Conservation (phyloP, 2,113 vertebrate genomes). For the Osmerus eperlanus region DNA sequence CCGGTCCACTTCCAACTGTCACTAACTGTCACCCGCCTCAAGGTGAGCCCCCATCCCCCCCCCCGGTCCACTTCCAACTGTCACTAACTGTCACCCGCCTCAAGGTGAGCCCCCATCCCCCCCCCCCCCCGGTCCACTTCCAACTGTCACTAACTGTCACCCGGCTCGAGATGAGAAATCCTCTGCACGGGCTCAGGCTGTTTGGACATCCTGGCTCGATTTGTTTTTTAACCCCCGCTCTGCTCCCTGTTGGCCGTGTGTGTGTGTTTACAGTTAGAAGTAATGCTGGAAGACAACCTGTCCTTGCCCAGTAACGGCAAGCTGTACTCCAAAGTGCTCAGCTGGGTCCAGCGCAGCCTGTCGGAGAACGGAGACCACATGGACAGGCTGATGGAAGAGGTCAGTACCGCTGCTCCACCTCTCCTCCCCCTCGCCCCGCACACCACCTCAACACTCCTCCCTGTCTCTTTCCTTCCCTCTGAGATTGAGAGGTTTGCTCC, state of each 20-base stretch:
- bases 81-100: conserved; percentile 68
- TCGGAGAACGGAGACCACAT: conserved; percentile 96
- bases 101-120: conserved; percentile 74
- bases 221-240: not conserved
- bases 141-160: conserved; percentile 34
- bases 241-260: not conserved
- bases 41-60: no score
- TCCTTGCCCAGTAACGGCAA: conserved; percentile 95
- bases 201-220: not conserved
- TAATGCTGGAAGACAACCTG: conserved; percentile 96
- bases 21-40: not conserved
- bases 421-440: not conserved
- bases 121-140: not conserved
- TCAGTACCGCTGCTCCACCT: conserved; percentile 73
- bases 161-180: not conserved
- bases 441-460: not conserved
- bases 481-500: not conserved
- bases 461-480: conserved; percentile 53
- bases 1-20: conserved; percentile 34
- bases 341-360: conserved; percentile 97
- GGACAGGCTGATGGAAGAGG: conserved; percentile 97
- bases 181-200: not conserved
- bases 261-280: conserved; percentile 84
- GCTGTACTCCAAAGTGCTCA: conserved; percentile 97
- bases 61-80: not conserved